A percentile compares a stretch with the other conserved stretches of the same genome.
phyloP scores from a whole-genome alignment of 2,888 invertebrate genomes.

The Alviniconcha strummeri region DNA sequence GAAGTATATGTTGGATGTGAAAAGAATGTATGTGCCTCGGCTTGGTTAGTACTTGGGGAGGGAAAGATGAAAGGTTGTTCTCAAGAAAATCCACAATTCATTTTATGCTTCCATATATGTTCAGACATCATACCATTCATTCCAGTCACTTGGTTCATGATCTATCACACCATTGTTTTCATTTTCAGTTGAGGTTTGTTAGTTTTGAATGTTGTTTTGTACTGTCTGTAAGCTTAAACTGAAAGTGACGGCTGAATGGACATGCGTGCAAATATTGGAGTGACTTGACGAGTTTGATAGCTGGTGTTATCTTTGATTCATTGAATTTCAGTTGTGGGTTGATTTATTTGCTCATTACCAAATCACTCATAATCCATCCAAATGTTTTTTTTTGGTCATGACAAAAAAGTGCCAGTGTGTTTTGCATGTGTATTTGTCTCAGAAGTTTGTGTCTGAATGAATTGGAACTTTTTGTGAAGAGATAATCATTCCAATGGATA shows the following conservation, averaged over 20 bases:
- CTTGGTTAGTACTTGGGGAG: background rate
- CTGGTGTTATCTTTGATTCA: background rate
- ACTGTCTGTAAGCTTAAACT: background rate
- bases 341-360: background rate
- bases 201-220: background rate
- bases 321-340: background rate
- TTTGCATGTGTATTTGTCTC: background rate
- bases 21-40: background rate
- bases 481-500: constrained; percentile 23
- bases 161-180: background rate
- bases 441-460: background rate
- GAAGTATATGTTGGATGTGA: background rate
- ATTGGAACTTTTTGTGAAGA: background rate
- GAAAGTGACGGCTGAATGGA: background rate
- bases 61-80: background rate
- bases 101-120: constrained; percentile 9
- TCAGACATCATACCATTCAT: constrained; percentile 17
- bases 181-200: background rate
- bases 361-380: constrained; percentile 22
- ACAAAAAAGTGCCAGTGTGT: constrained; percentile 21
- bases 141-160: background rate
- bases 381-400: background rate
- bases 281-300: background rate
- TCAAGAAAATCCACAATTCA: constrained; percentile 18
- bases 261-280: background rate